Conservation (phyloP, 2,113 vertebrate species). For the Podiceps cristatus region DNA sequence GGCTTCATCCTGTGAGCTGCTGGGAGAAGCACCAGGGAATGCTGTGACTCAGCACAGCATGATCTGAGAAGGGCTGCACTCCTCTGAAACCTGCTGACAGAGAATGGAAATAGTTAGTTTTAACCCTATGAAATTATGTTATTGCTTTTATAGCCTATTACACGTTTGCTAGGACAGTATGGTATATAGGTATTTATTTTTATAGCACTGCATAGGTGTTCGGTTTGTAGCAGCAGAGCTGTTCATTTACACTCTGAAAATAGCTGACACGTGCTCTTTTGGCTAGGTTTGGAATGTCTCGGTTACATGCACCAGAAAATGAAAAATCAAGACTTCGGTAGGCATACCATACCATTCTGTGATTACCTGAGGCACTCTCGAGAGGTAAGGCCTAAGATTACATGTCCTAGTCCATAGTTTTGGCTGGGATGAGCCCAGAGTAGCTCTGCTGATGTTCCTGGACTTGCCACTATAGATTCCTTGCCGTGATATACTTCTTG, state of each 20-base stretch:
- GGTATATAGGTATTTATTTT: background rate
- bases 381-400: slow-evolving; percentile 70
- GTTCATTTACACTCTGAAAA: background rate
- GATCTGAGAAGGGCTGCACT: background rate
- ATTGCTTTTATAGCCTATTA: background rate
- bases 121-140: background rate
- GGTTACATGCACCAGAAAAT: slow-evolving; percentile 77
- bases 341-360: slow-evolving; percentile 47
- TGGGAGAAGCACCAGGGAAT: background rate
- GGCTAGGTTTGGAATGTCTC: slow-evolving; percentile 82
- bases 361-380: slow-evolving; percentile 62
- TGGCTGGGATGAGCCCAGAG: background rate
- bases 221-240: background rate
- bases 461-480: background rate
- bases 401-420: background rate
- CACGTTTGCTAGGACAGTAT: background rate
- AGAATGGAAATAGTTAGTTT: background rate
- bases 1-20: background rate
- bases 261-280: slow-evolving; percentile 23
- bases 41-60: background rate
- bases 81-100: background rate
- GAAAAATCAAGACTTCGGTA: slow-evolving; percentile 55
- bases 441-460: background rate
- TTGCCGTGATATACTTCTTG: background rate
- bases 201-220: background rate